These are phyloP conservation scores for Arion vulgaris DNA, from an alignment of 1,140 invertebrate genomes.

Conservation along the genomic window DNA sequence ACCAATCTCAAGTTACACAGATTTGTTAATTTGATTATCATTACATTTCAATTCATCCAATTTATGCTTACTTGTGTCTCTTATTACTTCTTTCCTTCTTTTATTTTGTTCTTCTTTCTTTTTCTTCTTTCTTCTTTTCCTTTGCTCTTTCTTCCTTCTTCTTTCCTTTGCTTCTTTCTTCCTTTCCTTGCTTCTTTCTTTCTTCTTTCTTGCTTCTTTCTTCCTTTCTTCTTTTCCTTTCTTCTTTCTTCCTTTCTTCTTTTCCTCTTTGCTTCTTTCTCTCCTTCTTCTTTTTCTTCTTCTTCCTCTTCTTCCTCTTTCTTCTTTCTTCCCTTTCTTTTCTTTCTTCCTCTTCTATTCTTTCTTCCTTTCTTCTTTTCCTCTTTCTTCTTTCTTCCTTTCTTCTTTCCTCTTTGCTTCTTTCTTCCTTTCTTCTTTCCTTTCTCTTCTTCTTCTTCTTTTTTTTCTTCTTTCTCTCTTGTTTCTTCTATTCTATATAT, in stretches of 20 bases:
- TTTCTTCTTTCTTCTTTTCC: neutral
- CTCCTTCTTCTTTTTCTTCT: constrained; percentile 3
- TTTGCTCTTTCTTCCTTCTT: neutral
- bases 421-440: no score
- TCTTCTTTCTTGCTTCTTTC: neutral
- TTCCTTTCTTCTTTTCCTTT: neutral
- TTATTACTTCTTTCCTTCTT: no score
- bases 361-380: no score
- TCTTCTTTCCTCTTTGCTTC: no score
- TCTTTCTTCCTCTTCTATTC: neutral
- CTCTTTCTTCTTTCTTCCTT: neutral
- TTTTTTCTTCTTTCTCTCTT: no score
- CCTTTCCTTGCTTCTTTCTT: neutral
- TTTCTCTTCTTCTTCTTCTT: neutral
- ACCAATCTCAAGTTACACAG: no score
- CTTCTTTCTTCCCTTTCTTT: neutral
- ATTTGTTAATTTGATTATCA: no score
- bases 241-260: neutral
- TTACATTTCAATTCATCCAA: no score
- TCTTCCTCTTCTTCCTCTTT: neutral
- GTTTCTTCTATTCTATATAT: no score
- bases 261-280: neutral
- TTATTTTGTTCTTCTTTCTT: no score
- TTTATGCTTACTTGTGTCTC: no score
- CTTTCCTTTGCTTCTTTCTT: neutral